These are phyloP conservation scores for Euplexia lucipara DNA, from an alignment of 2,888 invertebrate genomes.

Conservation along the genomic window DNA sequence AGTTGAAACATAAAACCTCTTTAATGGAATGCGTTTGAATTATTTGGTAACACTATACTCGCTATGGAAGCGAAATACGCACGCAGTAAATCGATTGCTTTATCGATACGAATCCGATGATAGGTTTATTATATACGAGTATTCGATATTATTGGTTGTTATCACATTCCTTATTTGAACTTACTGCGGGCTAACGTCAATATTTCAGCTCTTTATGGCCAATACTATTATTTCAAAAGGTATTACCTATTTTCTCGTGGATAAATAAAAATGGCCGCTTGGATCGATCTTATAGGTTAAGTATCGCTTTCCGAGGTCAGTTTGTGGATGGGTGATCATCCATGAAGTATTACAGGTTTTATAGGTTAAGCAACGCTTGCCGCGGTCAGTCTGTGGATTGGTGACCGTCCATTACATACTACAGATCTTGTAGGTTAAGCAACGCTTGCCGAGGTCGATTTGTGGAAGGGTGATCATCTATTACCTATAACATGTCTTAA, in stretches of 20 bases:
- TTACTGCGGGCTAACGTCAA: slow-evolving; percentile 26
- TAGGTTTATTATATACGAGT: slow-evolving; percentile 58
- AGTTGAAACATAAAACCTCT: slow-evolving; percentile 11
- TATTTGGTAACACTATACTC: slow-evolving; percentile 39
- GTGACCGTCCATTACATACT: too few relatives aligned
- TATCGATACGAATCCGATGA: slow-evolving; percentile 52
- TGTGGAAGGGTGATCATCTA: too few relatives aligned
- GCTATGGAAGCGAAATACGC: not conserved
- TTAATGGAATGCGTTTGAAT: slow-evolving; percentile 5
- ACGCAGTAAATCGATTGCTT: slow-evolving; percentile 36
- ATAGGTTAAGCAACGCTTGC: too few relatives aligned
- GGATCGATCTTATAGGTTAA: too few relatives aligned
- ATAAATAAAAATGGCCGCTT: too few relatives aligned
- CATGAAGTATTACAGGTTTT: too few relatives aligned
- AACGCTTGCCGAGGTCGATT: too few relatives aligned
- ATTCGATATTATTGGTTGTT: slow-evolving; percentile 51
- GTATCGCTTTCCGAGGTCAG: too few relatives aligned
- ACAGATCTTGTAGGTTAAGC: too few relatives aligned
- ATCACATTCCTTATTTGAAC: slow-evolving; percentile 43
- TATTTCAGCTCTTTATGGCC: slow-evolving; percentile 33
- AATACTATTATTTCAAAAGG: slow-evolving; percentile 23
- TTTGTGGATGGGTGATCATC: too few relatives aligned
- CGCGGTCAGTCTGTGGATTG: too few relatives aligned
- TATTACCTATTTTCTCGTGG: slow-evolving; percentile 1
- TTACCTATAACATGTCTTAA: too few relatives aligned